phyloP scores from a whole-genome alignment of 2,888 invertebrate genomes.

The Dichetophora obliterata region DNA sequence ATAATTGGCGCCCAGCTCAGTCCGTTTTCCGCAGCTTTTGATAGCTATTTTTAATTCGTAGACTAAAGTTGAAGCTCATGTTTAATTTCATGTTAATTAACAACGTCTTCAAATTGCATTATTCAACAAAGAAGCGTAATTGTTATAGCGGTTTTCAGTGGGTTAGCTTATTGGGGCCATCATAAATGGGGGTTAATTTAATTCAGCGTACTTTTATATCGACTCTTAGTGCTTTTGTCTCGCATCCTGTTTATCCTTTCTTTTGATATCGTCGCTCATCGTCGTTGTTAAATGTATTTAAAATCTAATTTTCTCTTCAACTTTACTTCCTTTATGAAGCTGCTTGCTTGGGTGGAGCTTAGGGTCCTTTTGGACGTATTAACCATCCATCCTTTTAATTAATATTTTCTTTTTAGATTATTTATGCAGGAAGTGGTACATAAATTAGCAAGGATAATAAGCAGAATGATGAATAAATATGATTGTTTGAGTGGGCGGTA shows the following conservation, averaged over 20 bases:
- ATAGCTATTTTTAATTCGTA: not conserved
- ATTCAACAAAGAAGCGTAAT: not conserved
- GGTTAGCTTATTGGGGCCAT: not conserved
- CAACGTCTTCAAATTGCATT: not conserved
- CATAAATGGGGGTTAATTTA: constrained; percentile 46
- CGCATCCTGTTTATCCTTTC: constrained; percentile 65
- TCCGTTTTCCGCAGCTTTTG: too few species aligned
- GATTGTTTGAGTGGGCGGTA: constrained; percentile 19
- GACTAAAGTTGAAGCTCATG: not conserved
- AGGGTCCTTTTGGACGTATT: constrained; percentile 35
- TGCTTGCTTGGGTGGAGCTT: constrained; percentile 4
- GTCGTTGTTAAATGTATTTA: constrained; percentile 66
- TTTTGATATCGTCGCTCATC: constrained; percentile 66
- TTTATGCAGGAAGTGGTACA: constrained; percentile 18
- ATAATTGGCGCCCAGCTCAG: not conserved
- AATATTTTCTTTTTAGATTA: constrained; percentile 45
- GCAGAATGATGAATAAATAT: not conserved
- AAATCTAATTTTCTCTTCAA: constrained; percentile 51
- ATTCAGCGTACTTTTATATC: constrained; percentile 44
- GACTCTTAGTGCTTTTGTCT: constrained; percentile 43
- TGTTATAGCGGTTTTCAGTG: not conserved
- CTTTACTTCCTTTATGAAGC: not conserved
- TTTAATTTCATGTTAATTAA: constrained; percentile 44
- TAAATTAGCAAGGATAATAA: constrained; percentile 21
- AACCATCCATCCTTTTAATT: constrained; percentile 50